A percentile compares a stretch with the other conserved stretches of the same genome.
These are phyloP conservation scores for Drosophila kokeensis DNA, from an alignment of 2,888 invertebrate species.

Conservation along the genomic window DNA sequence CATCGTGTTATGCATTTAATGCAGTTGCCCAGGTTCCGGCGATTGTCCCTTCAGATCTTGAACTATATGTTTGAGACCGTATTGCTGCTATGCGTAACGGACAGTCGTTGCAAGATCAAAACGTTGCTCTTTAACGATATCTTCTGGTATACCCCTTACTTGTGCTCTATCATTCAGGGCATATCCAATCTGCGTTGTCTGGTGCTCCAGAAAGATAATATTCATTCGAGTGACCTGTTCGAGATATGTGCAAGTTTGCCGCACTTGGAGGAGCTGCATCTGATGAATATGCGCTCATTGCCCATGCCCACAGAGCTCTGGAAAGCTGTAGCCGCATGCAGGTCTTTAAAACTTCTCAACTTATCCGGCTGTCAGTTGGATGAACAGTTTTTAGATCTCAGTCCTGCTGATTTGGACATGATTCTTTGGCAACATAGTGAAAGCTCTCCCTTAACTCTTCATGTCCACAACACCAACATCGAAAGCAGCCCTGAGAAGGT, in stretches of 20 bases:
- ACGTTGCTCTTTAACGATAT: constrained; percentile 51
- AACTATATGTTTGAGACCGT: no score
- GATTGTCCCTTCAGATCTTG: constrained; percentile 28
- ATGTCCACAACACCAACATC: constrained; percentile 30
- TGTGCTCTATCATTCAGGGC: constrained; percentile 6
- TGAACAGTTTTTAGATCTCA: constrained; percentile 22
- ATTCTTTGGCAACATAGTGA: neutral
- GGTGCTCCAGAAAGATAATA: constrained; percentile 51
- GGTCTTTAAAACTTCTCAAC: constrained; percentile 32
- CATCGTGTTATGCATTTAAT: no score
- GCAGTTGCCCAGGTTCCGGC: constrained; percentile 41
- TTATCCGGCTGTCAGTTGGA: constrained; percentile 36
- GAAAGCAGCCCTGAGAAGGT: constrained; percentile 10
- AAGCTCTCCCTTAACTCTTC: constrained; percentile 27
- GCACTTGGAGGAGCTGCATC: constrained; percentile 60
- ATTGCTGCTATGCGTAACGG: no score
- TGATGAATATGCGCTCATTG: constrained; percentile 49
- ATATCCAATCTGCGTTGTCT: constrained; percentile 49
- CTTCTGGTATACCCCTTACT: constrained; percentile 41
- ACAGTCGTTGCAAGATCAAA: constrained; percentile 14
- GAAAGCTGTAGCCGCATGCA: constrained; percentile 27
- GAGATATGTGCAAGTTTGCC: constrained; percentile 32
- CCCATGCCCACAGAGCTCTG: constrained; percentile 49
- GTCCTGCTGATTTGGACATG: neutral
- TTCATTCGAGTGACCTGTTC: constrained; percentile 38